Evolutionary conservation across 2,888 invertebrate genomes (phyloP), one percentile per base, ranked within the genome.

Genomic region (Drosophila formosana): DNA sequence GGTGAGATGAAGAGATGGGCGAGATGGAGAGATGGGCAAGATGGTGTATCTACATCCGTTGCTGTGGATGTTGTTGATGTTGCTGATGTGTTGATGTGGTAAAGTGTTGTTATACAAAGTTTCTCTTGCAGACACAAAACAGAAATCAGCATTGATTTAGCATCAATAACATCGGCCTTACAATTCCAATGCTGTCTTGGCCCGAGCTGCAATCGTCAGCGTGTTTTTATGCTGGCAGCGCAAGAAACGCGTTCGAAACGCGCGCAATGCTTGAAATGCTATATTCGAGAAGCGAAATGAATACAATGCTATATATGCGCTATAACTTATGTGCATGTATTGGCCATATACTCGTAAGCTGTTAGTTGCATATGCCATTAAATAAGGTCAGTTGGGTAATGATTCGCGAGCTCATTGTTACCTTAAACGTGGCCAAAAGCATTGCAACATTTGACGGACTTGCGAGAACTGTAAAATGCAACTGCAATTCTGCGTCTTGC

Each of bases 321-420:
- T 9, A 39, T 25, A n/a, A 3, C 6, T 51, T 7, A 9, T 25
- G 34, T 13, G 39, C 9, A 13, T 9, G 3, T 9, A 26, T 47
- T 30, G 30, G 30, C 7, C 13, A 13, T 13, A 41, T 13, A 18
- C 18, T 18, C 7, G 3, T 49, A 23, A 65, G 50, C 57, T 57
- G 50, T 55, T 51, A 53, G 46, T 43, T 72, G 69, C 69, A 72
- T 75, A 71, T 68, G 57, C 57, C 51, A 60, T 37, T 43, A 70
- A 83, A 89, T 89, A 83, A 82, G 83, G 83, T 83, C 83, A 89
- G 88, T 89, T 83, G 89, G 88, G 89, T 84, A 83, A 83, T 82
- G 82, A 53, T 53, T 46, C 37, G 23, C 50, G 43, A 39, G 43
- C 49, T 60, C 39, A 46, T 58, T 53, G 66, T 66, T 70, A 66